Conservation (phyloP, 2,113 vertebrate genomes). For the Oncorhynchus kisutch region DNA sequence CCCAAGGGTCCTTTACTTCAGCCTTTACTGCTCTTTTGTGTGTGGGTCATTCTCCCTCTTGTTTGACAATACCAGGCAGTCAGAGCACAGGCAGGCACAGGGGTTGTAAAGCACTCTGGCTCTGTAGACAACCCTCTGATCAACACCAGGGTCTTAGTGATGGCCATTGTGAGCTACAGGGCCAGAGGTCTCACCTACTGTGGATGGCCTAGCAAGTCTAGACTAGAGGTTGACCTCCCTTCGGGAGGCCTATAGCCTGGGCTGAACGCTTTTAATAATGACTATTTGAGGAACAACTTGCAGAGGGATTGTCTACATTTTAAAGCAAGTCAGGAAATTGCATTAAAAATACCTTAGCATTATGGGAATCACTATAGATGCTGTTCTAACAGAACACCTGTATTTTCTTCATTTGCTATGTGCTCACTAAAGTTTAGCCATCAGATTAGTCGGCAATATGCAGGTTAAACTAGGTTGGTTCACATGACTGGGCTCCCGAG, state of each 20-base stretch:
- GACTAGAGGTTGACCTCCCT: slow-evolving; percentile 25
- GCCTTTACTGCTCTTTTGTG: slow-evolving; percentile 37
- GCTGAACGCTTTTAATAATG: background rate
- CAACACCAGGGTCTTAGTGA: slow-evolving; percentile 8
- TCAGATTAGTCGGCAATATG: background rate
- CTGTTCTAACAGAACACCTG: too few relatives aligned
- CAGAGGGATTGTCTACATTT: background rate
- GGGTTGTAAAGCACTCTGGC: slow-evolving; percentile 37
- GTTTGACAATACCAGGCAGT: slow-evolving; percentile 41
- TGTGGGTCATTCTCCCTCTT: slow-evolving; percentile 15
- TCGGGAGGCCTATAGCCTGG: background rate
- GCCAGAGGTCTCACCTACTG: background rate
- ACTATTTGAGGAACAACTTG: background rate
- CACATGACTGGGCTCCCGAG: background rate
- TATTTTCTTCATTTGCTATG: too few relatives aligned
- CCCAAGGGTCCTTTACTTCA: slow-evolving; percentile 23
- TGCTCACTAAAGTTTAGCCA: too few relatives aligned
- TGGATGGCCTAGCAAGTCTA: slow-evolving; percentile 17
- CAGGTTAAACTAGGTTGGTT: background rate
- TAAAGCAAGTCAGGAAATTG: background rate
- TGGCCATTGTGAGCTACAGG: background rate
- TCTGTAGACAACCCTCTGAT: slow-evolving; percentile 25
- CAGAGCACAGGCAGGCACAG: slow-evolving; percentile 34
- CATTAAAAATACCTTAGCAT: background rate
- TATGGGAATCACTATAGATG: too few relatives aligned